phyloP scores from a whole-genome alignment of 2,113 vertebrate species.

The Microcebus ravelobensis region DNA sequence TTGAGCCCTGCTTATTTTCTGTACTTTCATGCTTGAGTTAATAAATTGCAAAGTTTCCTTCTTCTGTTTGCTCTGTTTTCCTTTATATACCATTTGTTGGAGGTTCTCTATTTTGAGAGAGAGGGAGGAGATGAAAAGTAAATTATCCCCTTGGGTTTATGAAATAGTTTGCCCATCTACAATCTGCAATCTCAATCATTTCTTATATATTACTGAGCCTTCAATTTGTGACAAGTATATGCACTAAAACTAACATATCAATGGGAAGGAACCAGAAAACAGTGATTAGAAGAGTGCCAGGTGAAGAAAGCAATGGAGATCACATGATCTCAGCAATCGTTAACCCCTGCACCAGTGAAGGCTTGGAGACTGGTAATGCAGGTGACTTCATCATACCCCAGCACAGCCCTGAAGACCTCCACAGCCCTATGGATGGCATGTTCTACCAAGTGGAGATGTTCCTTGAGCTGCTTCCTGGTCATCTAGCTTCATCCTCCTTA shows the following conservation, averaged over 20 bases:
- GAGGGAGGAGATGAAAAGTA: constrained; percentile 75
- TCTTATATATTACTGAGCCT: constrained; percentile 76
- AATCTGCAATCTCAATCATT: constrained; percentile 73
- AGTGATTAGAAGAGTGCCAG: background rate
- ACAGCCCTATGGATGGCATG: fast-evolving
- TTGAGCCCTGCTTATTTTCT: constrained; percentile 81
- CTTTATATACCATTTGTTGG: constrained; percentile 79
- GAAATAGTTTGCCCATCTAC: constrained; percentile 67
- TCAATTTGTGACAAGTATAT: constrained; percentile 69
- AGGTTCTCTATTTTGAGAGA: constrained; percentile 77
- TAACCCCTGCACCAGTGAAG: fast-evolving
- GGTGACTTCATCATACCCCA: background rate
- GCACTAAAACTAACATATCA: constrained; percentile 62
- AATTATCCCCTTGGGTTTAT: constrained; percentile 81
- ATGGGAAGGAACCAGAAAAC: constrained; percentile 20
- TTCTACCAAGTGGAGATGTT: background rate
- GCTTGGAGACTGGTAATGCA: background rate
- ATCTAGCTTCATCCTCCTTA: background rate
- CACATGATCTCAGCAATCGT: background rate
- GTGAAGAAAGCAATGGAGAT: background rate
- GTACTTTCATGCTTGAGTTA: constrained; percentile 81
- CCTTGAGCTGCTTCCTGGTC: background rate
- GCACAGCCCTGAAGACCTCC: background rate
- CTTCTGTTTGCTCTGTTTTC: constrained; percentile 77
- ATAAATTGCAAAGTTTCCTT: constrained; percentile 80